Conservation (phyloP, 2,797 vertebrate species). For the Lepilemur septentrionalis region DNA sequence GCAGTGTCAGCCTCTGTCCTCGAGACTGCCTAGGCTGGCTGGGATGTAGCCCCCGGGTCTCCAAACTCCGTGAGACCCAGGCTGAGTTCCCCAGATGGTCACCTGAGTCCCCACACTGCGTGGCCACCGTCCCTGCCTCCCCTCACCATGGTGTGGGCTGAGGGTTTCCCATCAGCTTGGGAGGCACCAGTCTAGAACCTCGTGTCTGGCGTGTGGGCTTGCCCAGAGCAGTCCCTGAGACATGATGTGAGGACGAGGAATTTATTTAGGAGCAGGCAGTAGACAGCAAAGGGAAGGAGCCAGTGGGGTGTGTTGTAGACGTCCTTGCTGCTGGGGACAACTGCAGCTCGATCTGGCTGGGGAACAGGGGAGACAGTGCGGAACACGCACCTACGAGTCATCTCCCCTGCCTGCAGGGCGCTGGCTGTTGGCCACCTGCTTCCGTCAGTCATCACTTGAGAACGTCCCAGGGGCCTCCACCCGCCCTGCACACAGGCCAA, state of each 20-base stretch:
- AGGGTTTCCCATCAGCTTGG: not conserved
- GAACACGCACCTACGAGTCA: not conserved
- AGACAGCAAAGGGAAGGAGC: not conserved
- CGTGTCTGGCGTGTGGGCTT: not conserved
- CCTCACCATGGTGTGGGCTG: rapidly evolving
- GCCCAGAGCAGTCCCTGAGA: not conserved
- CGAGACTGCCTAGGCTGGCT: not conserved
- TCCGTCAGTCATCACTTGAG: not conserved
- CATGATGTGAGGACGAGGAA: rapidly evolving
- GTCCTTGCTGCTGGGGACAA: not conserved
- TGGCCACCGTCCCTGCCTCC: rapidly evolving
- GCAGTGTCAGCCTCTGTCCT: not conserved
- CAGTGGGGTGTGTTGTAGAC: rapidly evolving
- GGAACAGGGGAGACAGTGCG: not conserved
- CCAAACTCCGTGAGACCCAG: not conserved
- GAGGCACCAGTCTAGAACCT: not conserved
- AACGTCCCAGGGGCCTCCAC: not conserved
- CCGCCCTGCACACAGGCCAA: too few species aligned
- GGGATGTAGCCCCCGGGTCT: not conserved
- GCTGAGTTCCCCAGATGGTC: not conserved
- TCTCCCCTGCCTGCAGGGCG: rapidly evolving
- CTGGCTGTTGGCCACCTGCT: not conserved
- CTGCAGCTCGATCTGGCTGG: not conserved
- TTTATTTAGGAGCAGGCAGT: not conserved
- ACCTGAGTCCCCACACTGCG: not conserved